Conservation (phyloP, 1,140 invertebrate genomes). For the Lepidurus apus region DNA sequence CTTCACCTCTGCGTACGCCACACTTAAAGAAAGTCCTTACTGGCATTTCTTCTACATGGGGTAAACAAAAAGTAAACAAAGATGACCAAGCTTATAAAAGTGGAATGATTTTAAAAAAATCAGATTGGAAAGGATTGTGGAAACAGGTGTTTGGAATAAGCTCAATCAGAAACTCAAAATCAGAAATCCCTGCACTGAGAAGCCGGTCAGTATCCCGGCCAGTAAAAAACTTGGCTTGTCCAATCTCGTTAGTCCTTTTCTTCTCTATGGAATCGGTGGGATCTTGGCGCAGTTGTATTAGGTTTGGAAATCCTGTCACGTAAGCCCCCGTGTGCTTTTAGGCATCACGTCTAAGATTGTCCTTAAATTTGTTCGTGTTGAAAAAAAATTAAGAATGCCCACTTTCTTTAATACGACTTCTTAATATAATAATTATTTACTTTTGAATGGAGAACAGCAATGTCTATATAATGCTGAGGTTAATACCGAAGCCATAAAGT, state of each 20-base stretch:
- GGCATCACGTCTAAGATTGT: too few species aligned
- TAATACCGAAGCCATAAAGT: too few species aligned
- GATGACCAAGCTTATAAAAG: not conserved
- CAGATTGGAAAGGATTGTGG: not conserved
- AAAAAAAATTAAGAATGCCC: too few species aligned
- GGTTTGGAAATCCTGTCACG: not conserved
- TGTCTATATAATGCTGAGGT: too few species aligned
- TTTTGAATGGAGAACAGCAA: too few species aligned
- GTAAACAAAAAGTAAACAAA: not conserved
- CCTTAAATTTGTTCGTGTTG: too few species aligned
- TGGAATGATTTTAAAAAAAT: not conserved
- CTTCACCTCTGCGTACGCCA: too few species aligned
- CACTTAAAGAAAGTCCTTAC: not conserved
- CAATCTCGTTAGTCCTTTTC: not conserved
- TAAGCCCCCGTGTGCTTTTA: not conserved
- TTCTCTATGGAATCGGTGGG: not conserved
- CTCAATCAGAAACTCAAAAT: not conserved
- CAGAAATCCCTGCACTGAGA: not conserved
- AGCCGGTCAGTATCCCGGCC: not conserved
- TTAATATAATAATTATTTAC: too few species aligned
- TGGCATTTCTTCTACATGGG: constrained; percentile 2
- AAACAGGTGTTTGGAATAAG: not conserved
- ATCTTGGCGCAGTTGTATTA: not conserved
- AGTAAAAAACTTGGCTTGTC: not conserved
- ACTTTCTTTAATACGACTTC: too few species aligned